These are phyloP conservation scores for Habroteleia sp. DNA, from an alignment of 2,888 invertebrate genomes.

Conservation along the genomic window DNA sequence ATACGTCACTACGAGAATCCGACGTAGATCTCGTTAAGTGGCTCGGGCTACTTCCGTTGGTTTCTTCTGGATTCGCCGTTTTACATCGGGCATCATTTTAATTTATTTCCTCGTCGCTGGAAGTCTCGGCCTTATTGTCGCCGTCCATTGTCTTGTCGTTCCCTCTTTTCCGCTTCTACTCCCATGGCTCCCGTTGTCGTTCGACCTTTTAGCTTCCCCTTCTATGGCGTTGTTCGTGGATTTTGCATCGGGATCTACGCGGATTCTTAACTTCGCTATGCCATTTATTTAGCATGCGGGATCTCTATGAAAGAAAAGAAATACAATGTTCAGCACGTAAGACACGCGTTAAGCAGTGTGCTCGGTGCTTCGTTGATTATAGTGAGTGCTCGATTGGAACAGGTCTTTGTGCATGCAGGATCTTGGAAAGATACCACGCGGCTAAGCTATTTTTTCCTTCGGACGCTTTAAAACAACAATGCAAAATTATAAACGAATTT, in stretches of 20 bases:
- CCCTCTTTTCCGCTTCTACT: slow-evolving; percentile 52
- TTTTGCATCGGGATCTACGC: slow-evolving; percentile 35
- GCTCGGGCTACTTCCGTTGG: background rate
- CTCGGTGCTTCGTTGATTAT: slow-evolving; percentile 59
- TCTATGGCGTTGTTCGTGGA: slow-evolving; percentile 24
- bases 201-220: slow-evolving; percentile 48
- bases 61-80: slow-evolving; percentile 7
- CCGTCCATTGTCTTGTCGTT: slow-evolving; percentile 76
- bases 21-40: slow-evolving; percentile 53
- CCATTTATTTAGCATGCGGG: slow-evolving; percentile 44
- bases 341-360: slow-evolving; percentile 59
- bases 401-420: slow-evolving; percentile 56
- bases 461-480: slow-evolving; percentile 49
- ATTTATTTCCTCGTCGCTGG: slow-evolving; percentile 70
- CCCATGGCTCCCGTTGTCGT: slow-evolving; percentile 52
- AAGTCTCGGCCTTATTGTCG: slow-evolving; percentile 73
- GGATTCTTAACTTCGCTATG: slow-evolving; percentile 46
- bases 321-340: slow-evolving; percentile 56
- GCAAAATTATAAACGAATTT: slow-evolving; percentile 58
- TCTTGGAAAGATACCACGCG: slow-evolving; percentile 54
- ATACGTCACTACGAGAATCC: slow-evolving; percentile 5
- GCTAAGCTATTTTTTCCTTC: slow-evolving; percentile 21
- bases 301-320: slow-evolving; percentile 22
- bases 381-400: slow-evolving; percentile 50
- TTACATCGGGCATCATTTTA: slow-evolving; percentile 70